These are phyloP conservation scores for Rhopalosiphum maidis DNA, from an alignment of 1,140 invertebrate species.

Conservation along the genomic window DNA sequence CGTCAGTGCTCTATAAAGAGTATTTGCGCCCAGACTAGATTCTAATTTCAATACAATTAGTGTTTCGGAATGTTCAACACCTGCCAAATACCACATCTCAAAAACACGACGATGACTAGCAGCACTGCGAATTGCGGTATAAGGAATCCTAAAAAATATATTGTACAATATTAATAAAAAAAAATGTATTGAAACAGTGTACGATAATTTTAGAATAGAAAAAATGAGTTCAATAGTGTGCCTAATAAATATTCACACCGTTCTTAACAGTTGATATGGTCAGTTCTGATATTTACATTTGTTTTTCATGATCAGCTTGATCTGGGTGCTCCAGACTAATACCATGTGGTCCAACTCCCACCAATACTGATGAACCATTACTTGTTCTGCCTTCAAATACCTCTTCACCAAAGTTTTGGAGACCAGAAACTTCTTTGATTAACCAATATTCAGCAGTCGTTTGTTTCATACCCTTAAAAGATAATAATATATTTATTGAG, in stretches of 20 bases:
- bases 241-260: not conserved
- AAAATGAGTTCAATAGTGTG: not conserved
- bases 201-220: not conserved
- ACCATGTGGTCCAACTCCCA: conserved; percentile 83
- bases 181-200: not conserved
- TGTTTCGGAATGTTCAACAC: conserved; percentile 71
- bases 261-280: not conserved
- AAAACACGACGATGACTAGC: conserved; percentile 77
- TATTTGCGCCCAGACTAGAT: conserved; percentile 77
- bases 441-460: conserved; percentile 79
- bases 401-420: conserved; percentile 84
- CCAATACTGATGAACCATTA: conserved; percentile 63
- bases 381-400: conserved; percentile 75
- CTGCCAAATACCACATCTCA: conserved; percentile 75
- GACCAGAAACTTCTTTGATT: conserved; percentile 77
- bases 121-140: conserved; percentile 81
- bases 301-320: conserved; percentile 46
- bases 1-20: conserved; percentile 85
- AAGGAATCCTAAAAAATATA: conserved; percentile 74
- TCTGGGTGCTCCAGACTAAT: conserved; percentile 71
- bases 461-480: conserved; percentile 66
- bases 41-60: conserved; percentile 80
- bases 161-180: conserved; percentile 7
- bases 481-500: conserved; percentile 58
- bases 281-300: conserved; percentile 22